Percentiles rank a stretch among this genome's conserved stretches.
phyloP scores from a whole-genome alignment of 1,140 invertebrate species.

The Coenobita brevimanus region DNA sequence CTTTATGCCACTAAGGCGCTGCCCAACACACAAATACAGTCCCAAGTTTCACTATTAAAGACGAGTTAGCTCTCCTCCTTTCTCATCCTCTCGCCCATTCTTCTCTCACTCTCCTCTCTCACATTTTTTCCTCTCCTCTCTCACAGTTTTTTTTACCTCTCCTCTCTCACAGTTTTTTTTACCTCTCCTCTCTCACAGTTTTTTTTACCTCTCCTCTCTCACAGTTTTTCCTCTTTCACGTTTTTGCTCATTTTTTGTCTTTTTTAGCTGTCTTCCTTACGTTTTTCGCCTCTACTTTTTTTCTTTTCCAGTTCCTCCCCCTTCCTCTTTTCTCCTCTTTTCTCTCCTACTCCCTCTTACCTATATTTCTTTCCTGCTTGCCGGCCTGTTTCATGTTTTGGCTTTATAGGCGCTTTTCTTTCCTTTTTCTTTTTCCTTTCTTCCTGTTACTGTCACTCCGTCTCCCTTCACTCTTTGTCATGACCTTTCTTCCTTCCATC shows the following conservation, averaged over 20 bases:
- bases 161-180: too few relatives aligned
- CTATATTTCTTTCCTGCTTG: too few relatives aligned
- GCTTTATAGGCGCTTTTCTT: too few relatives aligned
- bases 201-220: background rate
- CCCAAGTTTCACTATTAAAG: slow-evolving; percentile 60
- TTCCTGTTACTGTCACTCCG: background rate
- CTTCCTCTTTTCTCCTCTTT: too few relatives aligned
- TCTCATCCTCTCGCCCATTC: slow-evolving; percentile 8
- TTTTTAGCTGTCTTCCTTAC: too few relatives aligned
- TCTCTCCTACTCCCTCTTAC: background rate
- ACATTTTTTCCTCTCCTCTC: background rate
- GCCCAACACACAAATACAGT: slow-evolving; percentile 52
- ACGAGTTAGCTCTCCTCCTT: slow-evolving; percentile 46
- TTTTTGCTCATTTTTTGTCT: background rate
- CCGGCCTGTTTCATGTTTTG: too few relatives aligned
- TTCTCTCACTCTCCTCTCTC: background rate
- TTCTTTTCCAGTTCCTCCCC: too few relatives aligned
- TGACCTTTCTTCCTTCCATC: too few relatives aligned
- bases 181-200: too few relatives aligned
- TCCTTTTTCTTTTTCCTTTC: background rate
- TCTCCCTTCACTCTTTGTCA: too few relatives aligned
- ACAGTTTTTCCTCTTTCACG: background rate
- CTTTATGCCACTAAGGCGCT: slow-evolving; percentile 34
- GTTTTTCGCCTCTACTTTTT: too few relatives aligned
- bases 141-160: background rate